Conservation (phyloP, 2,888 invertebrate species). For the Tenthredo distinguenda region DNA sequence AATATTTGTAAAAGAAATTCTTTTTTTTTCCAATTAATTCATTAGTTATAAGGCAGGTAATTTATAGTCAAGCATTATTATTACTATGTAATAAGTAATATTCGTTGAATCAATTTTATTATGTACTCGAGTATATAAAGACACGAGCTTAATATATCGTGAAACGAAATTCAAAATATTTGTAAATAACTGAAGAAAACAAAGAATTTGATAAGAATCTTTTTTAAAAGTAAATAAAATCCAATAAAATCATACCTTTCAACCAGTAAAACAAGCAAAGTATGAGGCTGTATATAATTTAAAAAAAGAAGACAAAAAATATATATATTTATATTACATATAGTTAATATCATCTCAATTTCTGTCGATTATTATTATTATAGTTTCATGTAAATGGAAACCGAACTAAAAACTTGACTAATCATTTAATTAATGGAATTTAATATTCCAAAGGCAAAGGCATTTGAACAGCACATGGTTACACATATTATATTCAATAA, state of each 20-base stretch:
- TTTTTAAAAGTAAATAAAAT: not conserved
- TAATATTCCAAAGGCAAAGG: slow-evolving; percentile 61
- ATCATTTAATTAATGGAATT: not conserved
- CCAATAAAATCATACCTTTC: not conserved
- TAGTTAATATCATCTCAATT: slow-evolving; percentile 21
- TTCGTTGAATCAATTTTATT: not conserved
- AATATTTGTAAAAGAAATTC: slow-evolving; percentile 62
- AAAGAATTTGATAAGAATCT: not conserved
- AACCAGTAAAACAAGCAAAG: not conserved
- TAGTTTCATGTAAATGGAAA: not conserved
- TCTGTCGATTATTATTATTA: not conserved
- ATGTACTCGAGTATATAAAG: not conserved
- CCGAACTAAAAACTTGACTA: not conserved
- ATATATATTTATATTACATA: not conserved
- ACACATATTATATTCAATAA: slow-evolving; percentile 37
- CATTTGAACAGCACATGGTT: slow-evolving; percentile 68
- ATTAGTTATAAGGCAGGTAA: slow-evolving; percentile 52
- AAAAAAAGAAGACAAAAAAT: slow-evolving; percentile 46
- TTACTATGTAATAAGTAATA: not conserved
- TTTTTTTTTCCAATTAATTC: slow-evolving; percentile 50
- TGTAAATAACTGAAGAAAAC: not conserved
- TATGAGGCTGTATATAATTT: slow-evolving; percentile 26
- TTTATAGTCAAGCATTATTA: slow-evolving; percentile 41
- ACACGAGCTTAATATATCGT: not conserved
- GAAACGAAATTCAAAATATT: not conserved